Evolutionary conservation across 1,140 invertebrate species (phyloP).

Genomic region (Drosophila obscura): DNA sequence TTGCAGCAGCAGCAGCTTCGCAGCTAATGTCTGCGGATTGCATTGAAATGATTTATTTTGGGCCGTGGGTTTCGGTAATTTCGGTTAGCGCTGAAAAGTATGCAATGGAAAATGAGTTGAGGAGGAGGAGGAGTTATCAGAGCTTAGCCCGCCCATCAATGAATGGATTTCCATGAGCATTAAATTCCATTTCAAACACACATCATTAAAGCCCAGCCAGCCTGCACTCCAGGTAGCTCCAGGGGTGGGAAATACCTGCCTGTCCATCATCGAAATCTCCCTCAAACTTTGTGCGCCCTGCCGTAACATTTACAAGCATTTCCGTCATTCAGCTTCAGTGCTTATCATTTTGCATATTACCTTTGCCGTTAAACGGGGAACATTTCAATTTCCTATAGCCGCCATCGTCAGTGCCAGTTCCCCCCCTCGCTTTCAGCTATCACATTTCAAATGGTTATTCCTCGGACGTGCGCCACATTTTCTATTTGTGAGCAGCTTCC

Average conservation of each 20-base stretch:
- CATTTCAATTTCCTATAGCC: slow-evolving; percentile 73
- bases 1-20: no score
- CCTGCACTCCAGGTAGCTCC: no score
- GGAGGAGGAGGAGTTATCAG: no score
- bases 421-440: slow-evolving; percentile 34
- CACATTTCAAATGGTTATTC: slow-evolving; percentile 65
- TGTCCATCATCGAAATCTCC: neutral
- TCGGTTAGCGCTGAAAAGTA: slow-evolving; percentile 25
- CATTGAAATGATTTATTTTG: slow-evolving; percentile 57
- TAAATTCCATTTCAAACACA: no score
- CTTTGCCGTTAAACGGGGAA: slow-evolving; percentile 26
- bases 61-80: neutral
- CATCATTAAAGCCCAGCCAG: no score
- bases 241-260: no score
- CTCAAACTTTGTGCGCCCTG: neutral
- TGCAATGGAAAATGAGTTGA: slow-evolving; percentile 2
- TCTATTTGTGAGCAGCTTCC: slow-evolving; percentile 61
- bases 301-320: no score
- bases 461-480: slow-evolving; percentile 41
- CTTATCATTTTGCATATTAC: slow-evolving; percentile 62
- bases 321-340: slow-evolving; percentile 11
- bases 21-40: slow-evolving; percentile 43
- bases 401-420: no score
- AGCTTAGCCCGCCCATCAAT: no score
- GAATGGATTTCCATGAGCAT: no score